Evolutionary conservation across 2,113 vertebrate genomes (phyloP).

Genomic region (Peucedramus taeniatus): DNA sequence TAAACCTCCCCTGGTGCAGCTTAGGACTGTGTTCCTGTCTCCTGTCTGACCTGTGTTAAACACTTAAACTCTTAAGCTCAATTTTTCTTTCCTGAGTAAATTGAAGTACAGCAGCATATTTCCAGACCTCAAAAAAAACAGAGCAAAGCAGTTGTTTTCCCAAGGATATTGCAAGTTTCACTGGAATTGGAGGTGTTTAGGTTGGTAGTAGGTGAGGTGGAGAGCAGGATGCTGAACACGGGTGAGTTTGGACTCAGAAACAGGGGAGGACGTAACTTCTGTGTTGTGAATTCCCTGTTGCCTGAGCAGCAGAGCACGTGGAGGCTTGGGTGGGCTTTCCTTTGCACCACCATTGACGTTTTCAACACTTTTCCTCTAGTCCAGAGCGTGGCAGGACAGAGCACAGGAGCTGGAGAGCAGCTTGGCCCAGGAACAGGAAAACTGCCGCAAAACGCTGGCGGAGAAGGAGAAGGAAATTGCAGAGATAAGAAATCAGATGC

Average conservation of each 20-base stretch:
- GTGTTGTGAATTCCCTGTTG: fast-evolving
- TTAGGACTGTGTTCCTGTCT: not conserved
- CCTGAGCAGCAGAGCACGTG: not conserved
- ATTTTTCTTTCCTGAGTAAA: not conserved
- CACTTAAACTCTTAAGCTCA: not conserved
- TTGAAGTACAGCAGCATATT: not conserved
- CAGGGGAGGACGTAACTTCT: fast-evolving
- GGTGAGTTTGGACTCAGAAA: not conserved
- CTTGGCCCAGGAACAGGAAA: slow-evolving; percentile 80
- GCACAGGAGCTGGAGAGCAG: slow-evolving; percentile 80
- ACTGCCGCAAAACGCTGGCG: slow-evolving; percentile 62
- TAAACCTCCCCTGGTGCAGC: not conserved
- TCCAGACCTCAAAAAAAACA: not conserved
- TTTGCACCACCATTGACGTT: not conserved
- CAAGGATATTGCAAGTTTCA: not conserved
- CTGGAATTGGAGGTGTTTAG: not conserved
- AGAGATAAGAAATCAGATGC: slow-evolving; percentile 80
- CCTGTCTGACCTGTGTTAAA: not conserved
- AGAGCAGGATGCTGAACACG: not conserved
- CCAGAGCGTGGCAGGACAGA: slow-evolving; percentile 80
- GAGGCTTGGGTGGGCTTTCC: not conserved
- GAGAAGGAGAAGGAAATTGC: slow-evolving; percentile 83
- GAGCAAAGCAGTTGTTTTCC: not conserved
- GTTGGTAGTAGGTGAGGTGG: not conserved
- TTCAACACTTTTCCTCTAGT: slow-evolving; percentile 56